Conservation (phyloP, 2,888 invertebrate genomes). For the Beris morrisii region DNA sequence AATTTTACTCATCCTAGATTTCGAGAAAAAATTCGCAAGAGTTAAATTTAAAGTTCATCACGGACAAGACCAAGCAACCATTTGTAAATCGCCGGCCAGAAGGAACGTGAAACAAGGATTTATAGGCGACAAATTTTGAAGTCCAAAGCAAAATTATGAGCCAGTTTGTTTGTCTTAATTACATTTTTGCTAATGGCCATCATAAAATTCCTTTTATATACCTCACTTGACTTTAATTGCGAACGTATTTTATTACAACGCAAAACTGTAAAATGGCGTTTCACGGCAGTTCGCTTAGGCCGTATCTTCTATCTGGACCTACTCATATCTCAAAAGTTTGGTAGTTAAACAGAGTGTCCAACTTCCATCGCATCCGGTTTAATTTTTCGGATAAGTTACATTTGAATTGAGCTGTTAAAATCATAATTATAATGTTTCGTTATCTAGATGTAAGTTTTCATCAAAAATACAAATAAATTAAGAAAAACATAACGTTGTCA, state of each 20-base stretch:
- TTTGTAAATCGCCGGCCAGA: constrained; percentile 9
- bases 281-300: constrained; percentile 9
- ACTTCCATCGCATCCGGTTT: not conserved
- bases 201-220: constrained; percentile 36
- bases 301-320: constrained; percentile 25
- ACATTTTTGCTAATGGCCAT: constrained; percentile 38
- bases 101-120: constrained; percentile 35
- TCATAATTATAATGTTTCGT: no score
- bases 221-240: constrained; percentile 37
- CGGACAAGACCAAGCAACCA: constrained; percentile 6
- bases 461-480: no score
- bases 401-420: no score
- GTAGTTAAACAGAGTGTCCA: constrained; percentile 10
- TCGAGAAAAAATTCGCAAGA: not conserved
- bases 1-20: not conserved
- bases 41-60: not conserved
- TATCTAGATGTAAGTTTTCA: no score
- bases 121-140: constrained; percentile 38
- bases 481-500: no score
- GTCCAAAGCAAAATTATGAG: constrained; percentile 37
- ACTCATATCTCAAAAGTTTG: constrained; percentile 16
- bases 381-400: no score
- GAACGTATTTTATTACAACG: constrained; percentile 33
- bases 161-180: constrained; percentile 39
- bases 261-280: not conserved